Evolutionary conservation across 1,140 invertebrate genomes (phyloP).

Genomic region (Charaxes varanes): DNA sequence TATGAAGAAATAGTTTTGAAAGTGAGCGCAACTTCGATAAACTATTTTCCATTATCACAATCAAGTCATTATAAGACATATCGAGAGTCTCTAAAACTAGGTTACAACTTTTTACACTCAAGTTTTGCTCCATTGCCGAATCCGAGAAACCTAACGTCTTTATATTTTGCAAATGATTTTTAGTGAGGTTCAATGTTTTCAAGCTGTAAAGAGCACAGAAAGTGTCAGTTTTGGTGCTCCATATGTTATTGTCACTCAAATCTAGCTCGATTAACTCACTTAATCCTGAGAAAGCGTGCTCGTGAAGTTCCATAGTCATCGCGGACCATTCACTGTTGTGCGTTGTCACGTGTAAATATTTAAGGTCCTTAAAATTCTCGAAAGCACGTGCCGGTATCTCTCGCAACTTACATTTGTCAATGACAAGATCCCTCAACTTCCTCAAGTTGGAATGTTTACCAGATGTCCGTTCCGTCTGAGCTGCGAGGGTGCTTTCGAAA

Average conservation of each 20-base stretch:
- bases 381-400: constrained; percentile 82
- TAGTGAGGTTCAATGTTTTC: constrained; percentile 81
- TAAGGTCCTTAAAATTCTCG: constrained; percentile 78
- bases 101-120: constrained; percentile 76
- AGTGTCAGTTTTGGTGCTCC: constrained; percentile 82
- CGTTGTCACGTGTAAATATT: constrained; percentile 81
- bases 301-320: constrained; percentile 83
- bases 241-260: constrained; percentile 87
- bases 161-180: constrained; percentile 86
- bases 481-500: constrained; percentile 81
- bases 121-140: constrained; percentile 68
- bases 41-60: constrained; percentile 79
- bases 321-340: constrained; percentile 88
- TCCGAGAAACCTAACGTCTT: constrained; percentile 82
- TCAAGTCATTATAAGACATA: constrained; percentile 83
- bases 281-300: constrained; percentile 81
- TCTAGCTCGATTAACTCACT: constrained; percentile 81
- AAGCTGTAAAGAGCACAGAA: constrained; percentile 85
- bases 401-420: constrained; percentile 87
- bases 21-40: constrained; percentile 81
- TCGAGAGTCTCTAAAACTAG: constrained; percentile 81
- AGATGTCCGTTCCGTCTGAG: constrained; percentile 42
- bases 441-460: constrained; percentile 58
- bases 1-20: constrained; percentile 79
- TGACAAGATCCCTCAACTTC: constrained; percentile 79